Evolutionary conservation across 2,113 vertebrate species (phyloP).

Genomic region (Sphyrna mokarran): DNA sequence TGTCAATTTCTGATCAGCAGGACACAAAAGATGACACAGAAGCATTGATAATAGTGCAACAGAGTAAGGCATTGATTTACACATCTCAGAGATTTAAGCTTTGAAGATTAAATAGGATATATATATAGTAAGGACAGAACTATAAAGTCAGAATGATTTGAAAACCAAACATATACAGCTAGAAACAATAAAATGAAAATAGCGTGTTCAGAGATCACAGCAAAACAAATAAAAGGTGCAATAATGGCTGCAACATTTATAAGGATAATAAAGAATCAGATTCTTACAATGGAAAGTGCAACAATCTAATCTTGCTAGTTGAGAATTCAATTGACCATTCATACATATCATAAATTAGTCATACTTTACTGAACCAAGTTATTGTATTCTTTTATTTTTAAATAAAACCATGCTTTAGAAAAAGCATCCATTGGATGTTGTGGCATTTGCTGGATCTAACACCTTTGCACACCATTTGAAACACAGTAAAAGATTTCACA

Average conservation of each 20-base stretch:
- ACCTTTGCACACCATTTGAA: not conserved
- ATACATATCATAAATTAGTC: not conserved
- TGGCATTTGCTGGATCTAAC: not conserved
- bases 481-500: not conserved
- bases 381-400: not conserved
- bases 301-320: not conserved
- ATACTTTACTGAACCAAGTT: not conserved
- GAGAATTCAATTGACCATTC: not conserved
- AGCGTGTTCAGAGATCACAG: not conserved
- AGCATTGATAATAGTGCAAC: not conserved
- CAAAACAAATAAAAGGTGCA: not conserved
- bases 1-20: not conserved
- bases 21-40: not conserved
- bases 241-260: not conserved
- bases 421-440: not conserved
- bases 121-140: not conserved
- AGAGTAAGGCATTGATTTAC: no score
- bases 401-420: not conserved
- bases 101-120: not conserved
- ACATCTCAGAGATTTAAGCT: not conserved
- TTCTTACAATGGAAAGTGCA: not conserved
- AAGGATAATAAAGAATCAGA: not conserved
- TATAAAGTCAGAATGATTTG: not conserved
- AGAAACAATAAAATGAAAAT: not conserved
- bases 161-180: not conserved